phyloP scores from a whole-genome alignment of 2,113 vertebrate genomes.

The Zosterops hypoxanthus region DNA sequence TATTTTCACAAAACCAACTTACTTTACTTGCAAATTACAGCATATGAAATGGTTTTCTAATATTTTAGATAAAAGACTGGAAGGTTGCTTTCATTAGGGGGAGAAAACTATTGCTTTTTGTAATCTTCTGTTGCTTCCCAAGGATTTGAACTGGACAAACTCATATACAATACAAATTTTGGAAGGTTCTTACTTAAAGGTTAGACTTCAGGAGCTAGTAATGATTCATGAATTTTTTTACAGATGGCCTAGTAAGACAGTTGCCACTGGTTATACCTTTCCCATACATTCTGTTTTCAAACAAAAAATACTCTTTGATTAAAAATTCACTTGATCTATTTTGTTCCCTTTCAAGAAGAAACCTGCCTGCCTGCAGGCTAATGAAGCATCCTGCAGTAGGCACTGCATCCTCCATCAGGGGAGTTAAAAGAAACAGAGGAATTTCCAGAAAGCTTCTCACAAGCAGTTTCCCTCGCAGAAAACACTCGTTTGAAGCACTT shows the following conservation, averaged over 20 bases:
- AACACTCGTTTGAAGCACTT: rapidly evolving
- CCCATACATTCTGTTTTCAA: neutral
- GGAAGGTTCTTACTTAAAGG: neutral
- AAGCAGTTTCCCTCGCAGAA: neutral
- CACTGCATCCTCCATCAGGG: neutral
- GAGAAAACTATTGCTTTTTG: neutral
- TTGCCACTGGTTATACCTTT: neutral
- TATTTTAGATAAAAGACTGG: neutral
- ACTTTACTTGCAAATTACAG: conserved; percentile 5
- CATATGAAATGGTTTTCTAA: neutral
- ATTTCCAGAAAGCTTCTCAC: neutral
- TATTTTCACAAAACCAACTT: conserved; percentile 41
- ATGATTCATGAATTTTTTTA: neutral
- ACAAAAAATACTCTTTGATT: neutral
- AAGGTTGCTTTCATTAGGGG: neutral
- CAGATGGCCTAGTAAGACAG: neutral
- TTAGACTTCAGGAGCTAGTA: neutral
- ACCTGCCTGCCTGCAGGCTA: neutral
- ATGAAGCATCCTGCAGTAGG: neutral
- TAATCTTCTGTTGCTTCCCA: neutral
- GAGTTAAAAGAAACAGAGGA: neutral
- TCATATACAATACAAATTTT: neutral
- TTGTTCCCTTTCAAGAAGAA: neutral
- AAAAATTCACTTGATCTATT: neutral
- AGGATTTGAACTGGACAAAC: neutral